A percentile compares a stretch with the other conserved stretches of the same genome.
These are phyloP conservation scores for Rhorus exstirpatorius DNA, from an alignment of 2,888 invertebrate species.

Conservation along the genomic window DNA sequence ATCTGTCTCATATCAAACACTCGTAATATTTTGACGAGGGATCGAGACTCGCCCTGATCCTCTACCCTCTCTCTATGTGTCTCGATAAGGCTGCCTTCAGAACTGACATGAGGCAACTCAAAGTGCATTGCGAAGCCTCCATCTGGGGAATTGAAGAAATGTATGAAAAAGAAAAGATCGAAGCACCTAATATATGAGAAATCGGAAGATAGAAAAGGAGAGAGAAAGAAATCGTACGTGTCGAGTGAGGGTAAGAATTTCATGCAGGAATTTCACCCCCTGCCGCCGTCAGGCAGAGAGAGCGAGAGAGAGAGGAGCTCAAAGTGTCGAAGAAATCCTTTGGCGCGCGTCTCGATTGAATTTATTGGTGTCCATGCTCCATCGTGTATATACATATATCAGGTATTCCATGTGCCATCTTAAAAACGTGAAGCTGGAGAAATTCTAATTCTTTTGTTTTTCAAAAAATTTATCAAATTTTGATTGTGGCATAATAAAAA, in stretches of 20 bases:
- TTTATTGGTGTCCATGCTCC: constrained; percentile 1
- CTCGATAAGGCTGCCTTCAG: no score
- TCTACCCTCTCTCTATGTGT: no score
- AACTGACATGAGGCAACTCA: no score
- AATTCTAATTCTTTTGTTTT: no score
- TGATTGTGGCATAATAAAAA: no score
- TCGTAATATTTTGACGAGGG: no score
- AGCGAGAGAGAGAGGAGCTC: no score
- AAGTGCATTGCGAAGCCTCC: background rate
- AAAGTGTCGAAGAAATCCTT: background rate
- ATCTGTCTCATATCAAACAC: no score
- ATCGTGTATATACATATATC: background rate
- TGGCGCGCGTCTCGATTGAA: constrained; percentile 1
- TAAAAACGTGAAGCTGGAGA: no score
- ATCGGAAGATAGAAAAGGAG: constrained; percentile 38
- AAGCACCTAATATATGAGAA: constrained; percentile 6
- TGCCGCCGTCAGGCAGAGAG: constrained; percentile 4
- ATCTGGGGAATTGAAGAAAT: background rate
- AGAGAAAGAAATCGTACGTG: constrained; percentile 31
- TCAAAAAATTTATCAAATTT: no score
- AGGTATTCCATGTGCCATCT: no score
- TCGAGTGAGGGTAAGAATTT: constrained; percentile 40
- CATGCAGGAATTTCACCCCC: constrained; percentile 52
- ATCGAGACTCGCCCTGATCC: no score
- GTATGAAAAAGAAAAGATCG: background rate